phyloP scores from a whole-genome alignment of 2,113 vertebrate genomes.

The Barnardius zonarius region DNA sequence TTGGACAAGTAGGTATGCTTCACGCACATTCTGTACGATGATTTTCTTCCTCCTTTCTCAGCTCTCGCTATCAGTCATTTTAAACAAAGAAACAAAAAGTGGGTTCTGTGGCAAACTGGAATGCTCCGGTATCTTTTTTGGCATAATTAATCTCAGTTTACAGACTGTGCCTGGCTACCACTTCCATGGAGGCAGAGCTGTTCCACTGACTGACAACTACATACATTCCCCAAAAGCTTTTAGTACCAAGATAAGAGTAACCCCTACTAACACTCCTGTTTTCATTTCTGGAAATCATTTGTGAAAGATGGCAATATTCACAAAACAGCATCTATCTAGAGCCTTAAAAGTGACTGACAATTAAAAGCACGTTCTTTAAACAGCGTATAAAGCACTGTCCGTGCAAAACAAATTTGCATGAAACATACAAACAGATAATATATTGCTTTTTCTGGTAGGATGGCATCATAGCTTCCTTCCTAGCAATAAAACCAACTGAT shows the following conservation, averaged over 20 bases:
- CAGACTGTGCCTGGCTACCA: not conserved
- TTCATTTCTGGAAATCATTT: not conserved
- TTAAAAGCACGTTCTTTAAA: not conserved
- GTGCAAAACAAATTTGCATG: not conserved
- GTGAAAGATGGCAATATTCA: not conserved
- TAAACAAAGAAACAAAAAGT: conserved; percentile 1
- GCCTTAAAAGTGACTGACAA: not conserved
- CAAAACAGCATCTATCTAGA: not conserved
- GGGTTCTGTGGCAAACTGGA: not conserved
- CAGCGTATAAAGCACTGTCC: not conserved
- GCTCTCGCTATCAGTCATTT: not conserved
- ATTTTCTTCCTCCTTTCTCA: not conserved
- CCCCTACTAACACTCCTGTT: not conserved
- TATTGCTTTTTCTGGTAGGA: not conserved
- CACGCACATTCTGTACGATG: not conserved
- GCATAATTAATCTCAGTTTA: not conserved
- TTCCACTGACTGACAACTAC: conserved; percentile 17
- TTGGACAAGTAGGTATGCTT: not conserved
- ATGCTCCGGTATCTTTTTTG: not conserved
- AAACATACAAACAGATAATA: not conserved
- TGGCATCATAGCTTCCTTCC: not conserved
- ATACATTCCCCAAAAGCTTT: not conserved
- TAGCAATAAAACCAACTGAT: not conserved
- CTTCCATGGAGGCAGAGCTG: conserved; percentile 32
- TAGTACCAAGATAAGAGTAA: not conserved